Conservation (phyloP, 2,888 invertebrate species). For the Disparrhopalites patrizii region DNA sequence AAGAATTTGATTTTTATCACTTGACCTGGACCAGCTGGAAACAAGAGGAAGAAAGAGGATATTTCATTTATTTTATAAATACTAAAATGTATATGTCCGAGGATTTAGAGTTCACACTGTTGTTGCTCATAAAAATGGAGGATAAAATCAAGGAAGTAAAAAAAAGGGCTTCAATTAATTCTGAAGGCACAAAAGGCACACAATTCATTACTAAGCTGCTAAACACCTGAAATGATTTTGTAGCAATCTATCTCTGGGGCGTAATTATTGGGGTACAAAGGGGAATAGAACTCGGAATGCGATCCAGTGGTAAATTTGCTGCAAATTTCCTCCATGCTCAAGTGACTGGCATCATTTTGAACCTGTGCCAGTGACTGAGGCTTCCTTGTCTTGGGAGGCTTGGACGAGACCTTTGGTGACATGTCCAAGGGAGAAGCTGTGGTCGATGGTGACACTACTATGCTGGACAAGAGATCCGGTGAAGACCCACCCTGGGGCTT, state of each 20-base stretch:
- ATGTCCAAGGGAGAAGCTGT: not conserved
- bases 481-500: not conserved
- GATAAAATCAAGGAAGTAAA: no score
- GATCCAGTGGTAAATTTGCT: constrained; percentile 33
- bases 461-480: not conserved
- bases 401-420: not conserved
- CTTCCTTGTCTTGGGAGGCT: not conserved
- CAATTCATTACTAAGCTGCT: no score
- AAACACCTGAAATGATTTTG: constrained; percentile 64
- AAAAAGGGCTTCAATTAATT: no score
- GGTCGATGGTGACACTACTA: not conserved
- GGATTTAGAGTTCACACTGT: no score
- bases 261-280: constrained; percentile 65
- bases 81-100: no score
- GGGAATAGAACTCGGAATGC: constrained; percentile 63
- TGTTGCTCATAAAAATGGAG: no score
- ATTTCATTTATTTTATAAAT: no score
- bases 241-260: constrained; percentile 66
- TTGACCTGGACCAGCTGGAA: constrained; percentile 61
- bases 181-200: no score
- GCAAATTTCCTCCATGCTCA: constrained; percentile 29
- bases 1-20: constrained; percentile 73
- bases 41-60: no score
- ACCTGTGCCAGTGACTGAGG: constrained; percentile 29
- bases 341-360: constrained; percentile 24